Evolutionary conservation across 2,888 invertebrate genomes (phyloP).

Genomic region (Pachydiplax longipennis): DNA sequence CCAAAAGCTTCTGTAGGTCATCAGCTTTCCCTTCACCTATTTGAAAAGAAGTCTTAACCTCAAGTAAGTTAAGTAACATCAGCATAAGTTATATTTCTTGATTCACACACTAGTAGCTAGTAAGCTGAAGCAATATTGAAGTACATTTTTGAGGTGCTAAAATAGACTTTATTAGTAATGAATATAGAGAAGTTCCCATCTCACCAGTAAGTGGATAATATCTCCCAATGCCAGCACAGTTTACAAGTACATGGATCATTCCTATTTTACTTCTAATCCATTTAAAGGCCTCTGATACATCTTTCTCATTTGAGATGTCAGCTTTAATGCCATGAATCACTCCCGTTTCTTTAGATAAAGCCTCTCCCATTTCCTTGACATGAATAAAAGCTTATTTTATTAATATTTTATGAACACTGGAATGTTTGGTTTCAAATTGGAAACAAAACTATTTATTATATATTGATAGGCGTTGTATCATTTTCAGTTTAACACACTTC

Average conservation of each 20-base stretch:
- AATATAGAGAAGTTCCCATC: background rate
- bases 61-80: too few species aligned
- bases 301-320: slow-evolving; percentile 56
- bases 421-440: too few species aligned
- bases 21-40: slow-evolving; percentile 1
- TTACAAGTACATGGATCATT: slow-evolving; percentile 57
- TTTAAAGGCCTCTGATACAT: slow-evolving; percentile 56
- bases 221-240: slow-evolving; percentile 57
- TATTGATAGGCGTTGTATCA: too few species aligned
- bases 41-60: background rate
- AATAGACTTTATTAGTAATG: too few species aligned
- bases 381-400: background rate
- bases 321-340: slow-evolving; percentile 51
- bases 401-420: too few species aligned
- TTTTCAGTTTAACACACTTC: background rate
- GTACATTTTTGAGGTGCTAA: too few species aligned
- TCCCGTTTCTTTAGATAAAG: slow-evolving; percentile 12
- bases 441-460: too few species aligned
- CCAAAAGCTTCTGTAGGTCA: background rate
- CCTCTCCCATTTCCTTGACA: background rate
- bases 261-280: slow-evolving; percentile 54
- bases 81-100: too few species aligned
- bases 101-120: too few species aligned
- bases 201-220: slow-evolving; percentile 53
- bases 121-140: too few species aligned